phyloP scores from a whole-genome alignment of 2,888 invertebrate species.

The Uropetala carovei region DNA sequence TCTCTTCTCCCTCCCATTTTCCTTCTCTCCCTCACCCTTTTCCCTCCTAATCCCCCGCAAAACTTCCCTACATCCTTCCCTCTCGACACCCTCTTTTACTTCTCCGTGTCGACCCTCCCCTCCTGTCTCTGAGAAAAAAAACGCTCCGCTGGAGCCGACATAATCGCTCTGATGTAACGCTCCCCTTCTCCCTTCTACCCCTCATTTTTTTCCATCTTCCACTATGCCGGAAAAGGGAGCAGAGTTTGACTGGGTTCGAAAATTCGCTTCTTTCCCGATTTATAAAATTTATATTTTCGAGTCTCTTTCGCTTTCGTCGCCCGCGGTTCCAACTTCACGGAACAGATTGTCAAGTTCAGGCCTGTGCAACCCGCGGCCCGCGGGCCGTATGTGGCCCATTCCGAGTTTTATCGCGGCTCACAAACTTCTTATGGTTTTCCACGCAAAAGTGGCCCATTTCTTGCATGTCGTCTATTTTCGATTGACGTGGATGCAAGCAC shows the following conservation, averaged over 20 bases:
- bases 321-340: neutral
- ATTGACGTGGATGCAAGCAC: too few relatives aligned
- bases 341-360: neutral
- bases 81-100: neutral
- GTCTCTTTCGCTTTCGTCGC: neutral
- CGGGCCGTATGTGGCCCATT: too few relatives aligned
- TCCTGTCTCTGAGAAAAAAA: neutral
- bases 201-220: neutral
- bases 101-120: neutral
- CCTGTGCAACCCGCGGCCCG: too few relatives aligned
- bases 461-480: too few relatives aligned
- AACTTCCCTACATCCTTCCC: neutral
- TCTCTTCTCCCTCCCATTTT: neutral
- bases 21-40: neutral
- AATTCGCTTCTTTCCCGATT: neutral
- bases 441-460: too few relatives aligned
- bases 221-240: neutral
- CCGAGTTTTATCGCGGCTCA: too few relatives aligned
- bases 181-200: neutral
- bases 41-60: neutral
- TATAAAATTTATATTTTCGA: neutral
- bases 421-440: too few relatives aligned
- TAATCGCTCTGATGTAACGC: constrained; percentile 56
- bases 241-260: too few relatives aligned
- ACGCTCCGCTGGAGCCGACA: constrained; percentile 45